Base-by-base conservation (phyloP, 2,113 vertebrate species). In the Caracal caracal region DNA sequence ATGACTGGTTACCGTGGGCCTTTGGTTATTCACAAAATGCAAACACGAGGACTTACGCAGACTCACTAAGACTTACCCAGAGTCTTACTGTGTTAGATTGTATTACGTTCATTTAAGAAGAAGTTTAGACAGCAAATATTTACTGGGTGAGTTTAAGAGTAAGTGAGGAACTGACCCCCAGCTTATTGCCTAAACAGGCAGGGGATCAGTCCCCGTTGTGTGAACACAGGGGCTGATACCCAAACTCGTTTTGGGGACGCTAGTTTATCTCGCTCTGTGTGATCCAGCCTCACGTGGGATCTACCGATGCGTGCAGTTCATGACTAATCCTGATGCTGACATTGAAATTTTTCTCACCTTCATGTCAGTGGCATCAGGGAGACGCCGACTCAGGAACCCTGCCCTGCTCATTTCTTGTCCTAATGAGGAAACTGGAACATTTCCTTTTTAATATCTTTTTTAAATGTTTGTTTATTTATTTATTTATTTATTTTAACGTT, bases 191-290 rank as follows among this genome's bases (percentile, higher is more conserved):
- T 30, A 40, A n/a, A 3, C 20, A n/a, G 20, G 11, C 43, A 16
- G 28, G 40, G 22, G 9, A 12, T 11, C 19, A 1, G 0, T 10
- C 4, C 1, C 0, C 1, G 1, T 3, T 66, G 40, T 12, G 49
- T 4, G 40, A 37, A 49, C 59, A 28, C 49, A 13, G 73, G 49
- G 4, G 63, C 35, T n/a, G 56, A 56, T 30, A 68, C 13, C 7
- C 30, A 37, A 4, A 1, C 0, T 24, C 43, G 53, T 35, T 40
- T 13, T 2, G 81, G 68, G 40, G 88, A 37, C 26, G 47, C 70
- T 6, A 43, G 22, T 30, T 43, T 47, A 15, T 9, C 68, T 79
- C 12, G 3, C 0, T 24, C 37, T 11, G 4, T 49, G 56, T 19
- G 88, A 28, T 28, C 35, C 47, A 1, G 40, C 19, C 22, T 17